Conservation (phyloP, 2,797 vertebrate genomes). For the Ataeniobius toweri region DNA sequence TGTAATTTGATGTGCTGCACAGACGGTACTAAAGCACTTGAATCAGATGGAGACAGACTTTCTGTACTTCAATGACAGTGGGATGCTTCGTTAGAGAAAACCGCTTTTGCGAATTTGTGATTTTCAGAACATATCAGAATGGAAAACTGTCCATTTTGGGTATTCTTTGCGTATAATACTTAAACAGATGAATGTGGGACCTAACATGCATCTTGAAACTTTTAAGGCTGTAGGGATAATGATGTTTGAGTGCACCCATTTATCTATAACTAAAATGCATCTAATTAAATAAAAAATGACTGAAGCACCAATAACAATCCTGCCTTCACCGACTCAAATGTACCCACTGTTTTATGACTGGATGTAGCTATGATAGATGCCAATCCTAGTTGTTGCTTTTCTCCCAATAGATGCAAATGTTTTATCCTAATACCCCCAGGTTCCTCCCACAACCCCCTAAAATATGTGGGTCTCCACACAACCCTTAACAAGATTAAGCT, state of each 20-base stretch:
- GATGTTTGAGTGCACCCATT: no score
- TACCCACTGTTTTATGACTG: not conserved
- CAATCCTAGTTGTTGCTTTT: not conserved
- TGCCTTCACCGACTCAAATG: not conserved
- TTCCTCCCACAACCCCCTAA: not conserved
- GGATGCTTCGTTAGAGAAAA: constrained; percentile 7
- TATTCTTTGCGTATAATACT: not conserved
- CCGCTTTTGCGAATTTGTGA: constrained; percentile 21
- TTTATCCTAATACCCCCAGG: not conserved
- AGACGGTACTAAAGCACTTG: constrained; percentile 23
- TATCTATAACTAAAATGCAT: not conserved
- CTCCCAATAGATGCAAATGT: not conserved
- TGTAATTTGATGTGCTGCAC: constrained; percentile 26
- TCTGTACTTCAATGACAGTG: constrained; percentile 18
- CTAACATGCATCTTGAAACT: not conserved
- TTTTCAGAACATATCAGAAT: constrained; percentile 9
- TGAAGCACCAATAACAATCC: no score
- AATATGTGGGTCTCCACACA: no score
- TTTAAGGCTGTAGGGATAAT: not conserved
- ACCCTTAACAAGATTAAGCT: no score
- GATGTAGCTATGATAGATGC: not conserved
- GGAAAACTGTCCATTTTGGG: not conserved
- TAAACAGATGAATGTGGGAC: not conserved
- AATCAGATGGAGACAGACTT: constrained; percentile 32
- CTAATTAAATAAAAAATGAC: not conserved